phyloP scores from a whole-genome alignment of 2,797 vertebrate genomes.

The Sciurus vulgaris region DNA sequence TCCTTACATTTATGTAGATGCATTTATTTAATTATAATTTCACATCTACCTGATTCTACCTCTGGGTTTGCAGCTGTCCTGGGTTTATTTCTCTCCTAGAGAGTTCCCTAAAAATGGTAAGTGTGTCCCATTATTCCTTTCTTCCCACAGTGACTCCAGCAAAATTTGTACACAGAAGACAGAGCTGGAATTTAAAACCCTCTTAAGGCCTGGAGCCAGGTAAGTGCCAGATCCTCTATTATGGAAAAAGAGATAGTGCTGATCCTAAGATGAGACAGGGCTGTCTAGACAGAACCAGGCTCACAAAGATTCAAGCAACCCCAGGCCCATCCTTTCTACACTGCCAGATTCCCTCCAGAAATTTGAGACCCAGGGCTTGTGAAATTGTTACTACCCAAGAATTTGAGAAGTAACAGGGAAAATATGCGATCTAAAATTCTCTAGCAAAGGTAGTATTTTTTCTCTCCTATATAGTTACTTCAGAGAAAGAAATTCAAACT shows the following conservation, averaged over 20 bases:
- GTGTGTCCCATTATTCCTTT: background rate
- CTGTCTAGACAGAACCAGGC: conserved; percentile 1
- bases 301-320: background rate
- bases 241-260: background rate
- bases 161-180: background rate
- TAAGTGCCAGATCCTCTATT: background rate
- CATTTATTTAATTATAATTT: conserved; percentile 16
- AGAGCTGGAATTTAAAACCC: conserved; percentile 15
- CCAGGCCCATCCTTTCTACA: background rate
- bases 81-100: conserved; percentile 1
- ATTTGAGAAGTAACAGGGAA: background rate
- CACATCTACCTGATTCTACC: background rate
- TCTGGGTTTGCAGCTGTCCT: background rate
- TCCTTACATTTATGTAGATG: background rate
- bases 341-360: background rate
- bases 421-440: conserved; percentile 19
- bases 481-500: background rate
- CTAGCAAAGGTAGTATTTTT: background rate
- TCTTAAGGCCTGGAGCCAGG: background rate
- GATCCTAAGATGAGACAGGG: background rate
- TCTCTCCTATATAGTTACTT: background rate
- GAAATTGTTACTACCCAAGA: background rate
- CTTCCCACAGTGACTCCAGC: background rate
- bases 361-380: background rate
- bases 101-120: background rate